Evolutionary conservation across 2,888 invertebrate species (phyloP).

Genomic region (Coleophora deauratella): DNA sequence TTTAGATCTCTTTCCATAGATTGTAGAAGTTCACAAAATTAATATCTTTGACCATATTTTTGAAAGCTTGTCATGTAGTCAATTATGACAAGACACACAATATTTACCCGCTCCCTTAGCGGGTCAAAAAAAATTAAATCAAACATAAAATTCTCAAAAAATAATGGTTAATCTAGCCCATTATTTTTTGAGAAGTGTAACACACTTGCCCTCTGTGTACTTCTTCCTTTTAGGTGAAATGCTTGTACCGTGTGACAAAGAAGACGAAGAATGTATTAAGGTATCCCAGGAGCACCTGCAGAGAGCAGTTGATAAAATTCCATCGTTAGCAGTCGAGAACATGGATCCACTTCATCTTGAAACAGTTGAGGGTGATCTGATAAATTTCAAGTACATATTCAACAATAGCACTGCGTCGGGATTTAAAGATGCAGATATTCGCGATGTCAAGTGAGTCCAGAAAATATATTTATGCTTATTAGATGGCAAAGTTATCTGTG

Average conservation of each 20-base stretch:
- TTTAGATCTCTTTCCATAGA: too few species aligned
- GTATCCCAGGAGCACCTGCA: neutral
- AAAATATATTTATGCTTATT: too few species aligned
- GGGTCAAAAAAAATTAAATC: too few species aligned
- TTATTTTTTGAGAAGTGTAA: too few species aligned
- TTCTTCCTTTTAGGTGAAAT: neutral
- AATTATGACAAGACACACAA: too few species aligned
- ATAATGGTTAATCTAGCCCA: too few species aligned
- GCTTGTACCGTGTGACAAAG: constrained; percentile 17
- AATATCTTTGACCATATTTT: too few species aligned
- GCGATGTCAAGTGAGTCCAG: constrained; percentile 16
- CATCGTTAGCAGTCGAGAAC: constrained; percentile 17
- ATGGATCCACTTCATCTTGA: constrained; percentile 27
- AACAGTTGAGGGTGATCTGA: constrained; percentile 11
- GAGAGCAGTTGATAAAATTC: constrained; percentile 13
- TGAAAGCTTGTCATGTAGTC: too few species aligned
- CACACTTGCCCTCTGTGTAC: neutral
- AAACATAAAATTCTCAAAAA: constrained; percentile 22
- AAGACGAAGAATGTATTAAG: constrained; percentile 15
- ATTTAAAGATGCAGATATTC: constrained; percentile 14
- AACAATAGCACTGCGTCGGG: constrained; percentile 14
- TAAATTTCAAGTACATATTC: constrained; percentile 16
- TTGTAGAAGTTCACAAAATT: too few species aligned
- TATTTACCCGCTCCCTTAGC: too few species aligned
- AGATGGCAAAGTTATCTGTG: too few species aligned